Evolutionary conservation across 2,797 vertebrate species (phyloP), one percentile per base, ranked within the genome.

Genomic region (Mergus octosetaceus): DNA sequence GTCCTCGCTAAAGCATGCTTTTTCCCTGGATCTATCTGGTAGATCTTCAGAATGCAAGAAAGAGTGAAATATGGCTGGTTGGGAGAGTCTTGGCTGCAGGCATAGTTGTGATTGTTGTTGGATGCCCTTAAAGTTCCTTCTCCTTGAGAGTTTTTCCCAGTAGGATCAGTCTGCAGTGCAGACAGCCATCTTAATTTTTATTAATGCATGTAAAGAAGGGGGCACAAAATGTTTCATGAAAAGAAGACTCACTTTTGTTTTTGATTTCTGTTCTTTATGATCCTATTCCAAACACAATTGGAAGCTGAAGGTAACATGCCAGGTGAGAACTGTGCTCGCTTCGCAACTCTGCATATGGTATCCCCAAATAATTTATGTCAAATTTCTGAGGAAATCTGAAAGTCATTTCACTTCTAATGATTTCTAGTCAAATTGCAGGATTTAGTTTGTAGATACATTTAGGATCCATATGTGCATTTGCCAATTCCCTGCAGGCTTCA

Each of bases 131-230:
- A 65, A 28, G 22, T 19, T 34, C 77, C 12, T 28, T 78, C 16
- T 65, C 60, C 57, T 30, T n/a, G 60, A 49, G 21, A 56, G 5
- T 8, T 86, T 86, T 65, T 87, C 56, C 62, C 30, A 1, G 27
- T 19, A 62, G 74, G 71, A 83, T 47, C 10, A 45, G 3, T 18
- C 28, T 51, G 38, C 18, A 36, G 45, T 32, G 76, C 24, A 53
- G 21, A 22, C 9, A 39, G 11, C 64, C 0, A 0, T 34, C 16
- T 65, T 34, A 4, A 1, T 20, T 61, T 25, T 64, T 22, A 20
- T 20, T 45, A 71, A 24, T 2, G 13, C 9, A 2, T 1, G 5
- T 51, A 57, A 73, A 36, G 30, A 57, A 66, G 13, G 21, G 11
- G 10, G 27, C 16, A 27, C 53, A 43, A 66, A 87, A 13, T 2